Evolutionary conservation across 2,888 invertebrate species (phyloP).

Genomic region (Magallana nippona): DNA sequence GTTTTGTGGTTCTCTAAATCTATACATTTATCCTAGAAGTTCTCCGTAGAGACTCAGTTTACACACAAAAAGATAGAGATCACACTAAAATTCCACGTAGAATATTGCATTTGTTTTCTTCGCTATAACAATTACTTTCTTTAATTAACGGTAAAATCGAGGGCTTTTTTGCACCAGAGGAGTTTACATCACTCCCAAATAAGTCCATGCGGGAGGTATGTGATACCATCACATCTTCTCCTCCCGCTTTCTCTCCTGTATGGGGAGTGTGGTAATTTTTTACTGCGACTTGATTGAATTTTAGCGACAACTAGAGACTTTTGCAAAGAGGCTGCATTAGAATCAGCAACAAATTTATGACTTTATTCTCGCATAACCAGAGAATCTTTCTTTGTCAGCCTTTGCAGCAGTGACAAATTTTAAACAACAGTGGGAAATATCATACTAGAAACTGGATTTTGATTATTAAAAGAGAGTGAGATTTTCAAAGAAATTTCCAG

Average conservation of each 20-base stretch:
- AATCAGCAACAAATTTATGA: slow-evolving; percentile 17
- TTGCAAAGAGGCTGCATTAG: background rate
- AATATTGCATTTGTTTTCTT: slow-evolving; percentile 3
- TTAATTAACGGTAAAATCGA: background rate
- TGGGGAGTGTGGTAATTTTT: background rate
- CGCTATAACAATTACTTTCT: background rate
- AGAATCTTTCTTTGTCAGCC: background rate
- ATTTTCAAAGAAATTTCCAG: background rate
- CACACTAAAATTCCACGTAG: background rate
- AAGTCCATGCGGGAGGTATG: background rate
- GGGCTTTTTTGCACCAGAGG: slow-evolving; percentile 11
- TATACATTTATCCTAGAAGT: background rate
- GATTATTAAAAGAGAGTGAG: too few relatives aligned
- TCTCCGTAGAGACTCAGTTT: background rate
- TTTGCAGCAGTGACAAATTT: background rate
- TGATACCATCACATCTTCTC: slow-evolving; percentile 1
- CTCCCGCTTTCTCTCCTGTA: background rate
- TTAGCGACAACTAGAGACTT: slow-evolving; percentile 21
- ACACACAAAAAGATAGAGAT: slow-evolving; percentile 4
- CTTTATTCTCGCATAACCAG: background rate
- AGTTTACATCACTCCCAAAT: slow-evolving; percentile 1
- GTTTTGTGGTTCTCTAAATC: background rate
- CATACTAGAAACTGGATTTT: background rate
- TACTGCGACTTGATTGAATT: slow-evolving; percentile 26
- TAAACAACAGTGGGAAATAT: background rate